Evolutionary conservation across 1,140 invertebrate genomes (phyloP), one percentile per base, ranked within the genome.

Genomic region (Pseudoatta argentina): DNA sequence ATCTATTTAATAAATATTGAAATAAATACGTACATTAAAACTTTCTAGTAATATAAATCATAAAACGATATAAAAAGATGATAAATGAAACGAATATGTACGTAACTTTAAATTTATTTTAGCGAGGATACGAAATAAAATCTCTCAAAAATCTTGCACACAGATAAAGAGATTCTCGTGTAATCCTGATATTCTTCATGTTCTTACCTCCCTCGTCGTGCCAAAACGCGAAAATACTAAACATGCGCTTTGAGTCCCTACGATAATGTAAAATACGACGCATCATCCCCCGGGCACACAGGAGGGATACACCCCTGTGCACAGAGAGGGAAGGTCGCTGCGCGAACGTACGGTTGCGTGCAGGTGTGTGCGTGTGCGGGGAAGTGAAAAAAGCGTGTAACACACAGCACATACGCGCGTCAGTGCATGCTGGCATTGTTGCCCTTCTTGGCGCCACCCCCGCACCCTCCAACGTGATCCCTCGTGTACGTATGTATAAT

Each of bases 391-490:
- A 81, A 81, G 30, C 78, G 51, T 81, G 78, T 83, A 83, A 83
- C 79, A 61, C 79, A 83, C 79, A 53, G 57, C 69, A 61, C 79
- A 83, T 82, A 82, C 79, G 79, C 67, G 79, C 79, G 79, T 82
- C 79, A 82, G 67, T 73, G 79, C 79, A 88, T 90, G 88, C 71
- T 86, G 75, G 77, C 86, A 87, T 89, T 90, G 89, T 90, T 90
- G 85, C 88, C 88, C 88, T 90, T 89, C 79, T 90, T 89, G 86
- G 73, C 88, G 89, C 85, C 86, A 75, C 66, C 88, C 72, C 79
- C 79, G 34, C 69, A 30, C 67, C 78, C 66, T 69, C 69, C 78
- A 77, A 89, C 83, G 59, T 21, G 66, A 77, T 71, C 88, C 39
- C 55, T 67, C 57, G 63, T 78, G 59, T 48, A 77, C 14, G 57